Evolutionary conservation across 2,113 vertebrate genomes (phyloP), one percentile per base, ranked within the genome.

Genomic region (Brienomyrus brachyistius): DNA sequence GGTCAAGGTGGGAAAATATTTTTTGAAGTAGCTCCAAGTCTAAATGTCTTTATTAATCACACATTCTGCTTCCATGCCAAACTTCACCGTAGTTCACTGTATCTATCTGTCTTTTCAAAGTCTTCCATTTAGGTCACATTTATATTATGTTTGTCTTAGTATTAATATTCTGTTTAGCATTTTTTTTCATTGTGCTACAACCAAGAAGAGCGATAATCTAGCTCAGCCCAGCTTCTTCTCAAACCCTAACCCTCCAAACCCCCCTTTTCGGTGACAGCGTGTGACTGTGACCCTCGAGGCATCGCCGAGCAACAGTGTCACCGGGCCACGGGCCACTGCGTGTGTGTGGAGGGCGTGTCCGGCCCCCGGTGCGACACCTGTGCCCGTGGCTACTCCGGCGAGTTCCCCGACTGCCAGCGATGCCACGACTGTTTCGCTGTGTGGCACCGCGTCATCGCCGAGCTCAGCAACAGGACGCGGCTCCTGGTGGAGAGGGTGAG

Each of bases 341-440:
- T 97, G 62, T 99, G 98, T n/a, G 92, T 94, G 4, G 97, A 98
- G 23, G 98, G 98, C 0, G 96, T 99, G 2, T 96, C 98, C 2
- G 98, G 96, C 0, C 94, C 93, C 0, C 96, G 95, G 77, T 99
- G 98, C 0, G 96, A 99, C 88, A 93, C 91, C 89, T 99, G 98
- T 40, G 97, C 98, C 1, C 96, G 98, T 0, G 98, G 98, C 0
- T 99, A 96, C 93, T 97, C 97, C 0, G 98, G 98, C 2, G 93
- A 94, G 45, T 99, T 99, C 91, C 98, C 98, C 0, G 92, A 97
- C 91, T 99, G 98, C 1, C 83, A 90, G 0, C 98, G 96, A 0
- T 99, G 98, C 93, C 98, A 99, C 92, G 95, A 97, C 93, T 99
- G 98, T 94, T 99, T 99, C 0, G 92, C 96, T 0, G 95, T 98